phyloP scores from a whole-genome alignment of 2,113 vertebrate genomes.

The Leucopsar rothschildi region DNA sequence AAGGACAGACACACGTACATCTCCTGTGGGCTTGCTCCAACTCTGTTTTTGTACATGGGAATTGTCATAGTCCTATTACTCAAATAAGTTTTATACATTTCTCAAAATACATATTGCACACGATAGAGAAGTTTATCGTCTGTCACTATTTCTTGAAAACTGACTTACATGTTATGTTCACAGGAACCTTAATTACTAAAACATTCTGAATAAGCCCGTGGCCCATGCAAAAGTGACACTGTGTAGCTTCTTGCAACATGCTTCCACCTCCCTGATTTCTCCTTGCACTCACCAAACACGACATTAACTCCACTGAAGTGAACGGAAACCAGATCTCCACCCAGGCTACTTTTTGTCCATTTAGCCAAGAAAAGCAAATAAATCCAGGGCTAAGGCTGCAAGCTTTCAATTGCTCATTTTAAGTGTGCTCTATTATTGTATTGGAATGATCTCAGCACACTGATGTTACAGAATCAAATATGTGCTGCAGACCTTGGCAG shows the following conservation, averaged over 20 bases:
- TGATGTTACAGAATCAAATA: slow-evolving; percentile 14
- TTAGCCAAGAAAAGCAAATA: slow-evolving; percentile 55
- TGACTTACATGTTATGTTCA: background rate
- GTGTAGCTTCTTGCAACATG: background rate
- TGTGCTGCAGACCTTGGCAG: slow-evolving; percentile 19
- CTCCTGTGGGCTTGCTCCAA: background rate
- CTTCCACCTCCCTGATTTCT: background rate
- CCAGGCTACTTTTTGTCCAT: background rate
- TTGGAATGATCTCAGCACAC: slow-evolving; percentile 15
- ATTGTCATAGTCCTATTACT: background rate
- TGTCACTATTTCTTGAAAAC: background rate
- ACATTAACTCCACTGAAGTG: background rate
- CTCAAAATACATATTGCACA: background rate
- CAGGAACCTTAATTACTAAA: background rate
- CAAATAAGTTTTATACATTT: background rate
- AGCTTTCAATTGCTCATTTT: slow-evolving; percentile 22
- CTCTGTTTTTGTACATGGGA: background rate
- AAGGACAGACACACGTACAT: accelerated
- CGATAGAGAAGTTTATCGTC: background rate
- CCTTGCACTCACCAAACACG: background rate
- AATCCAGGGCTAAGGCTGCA: background rate
- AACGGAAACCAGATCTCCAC: background rate
- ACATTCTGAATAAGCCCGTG: background rate
- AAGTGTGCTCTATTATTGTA: slow-evolving; percentile 17
- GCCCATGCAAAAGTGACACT: background rate